Evolutionary conservation across 2,888 invertebrate species (phyloP), one percentile per base, ranked within the genome.

Genomic region (Chrysolina americana): DNA sequence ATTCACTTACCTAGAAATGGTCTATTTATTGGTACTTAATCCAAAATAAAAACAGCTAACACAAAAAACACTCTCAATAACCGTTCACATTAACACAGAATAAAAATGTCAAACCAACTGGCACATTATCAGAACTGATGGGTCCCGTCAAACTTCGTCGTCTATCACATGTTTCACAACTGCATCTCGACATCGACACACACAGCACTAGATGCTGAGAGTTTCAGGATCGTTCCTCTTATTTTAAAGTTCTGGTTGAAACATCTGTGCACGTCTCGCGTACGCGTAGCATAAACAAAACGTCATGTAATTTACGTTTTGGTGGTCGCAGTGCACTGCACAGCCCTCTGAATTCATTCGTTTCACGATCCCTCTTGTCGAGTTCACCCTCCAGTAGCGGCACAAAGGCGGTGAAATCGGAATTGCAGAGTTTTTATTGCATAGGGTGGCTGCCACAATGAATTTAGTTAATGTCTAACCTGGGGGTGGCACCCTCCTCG

Each of bases 301-400:
- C 59, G 59, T 28, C 36, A 11, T 59, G 36, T 59, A 68, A 68
- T 68, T 68, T 23, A 53, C 68, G 68, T 56, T 68, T 68, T 28
- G 41, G 41, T 53, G 68, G 68, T 68, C 56, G 13, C 4, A 28
- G 59, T 4, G 41, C 66, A 17, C 17, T 53, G 53, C 53, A 68
- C 68, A 68, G 53, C 68, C 68, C 68, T 68, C 68, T 68, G 41
- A 41, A 53, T 53, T 59, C 59, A n/a, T 59, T 59, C 28, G 36
- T 36, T 68, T 68, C 50, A 53, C 68, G 68, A 53, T 56, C 68
- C 36, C 48, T 23, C 68, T 68, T 9, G 47, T 2, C 2, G 2
- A 41, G 48, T 47, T 41, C 73, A 65, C 69, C 73, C 73, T 73
- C 48, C 64, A 68, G 73, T 59, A 69, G 21, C 69, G 73, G 21